Percentiles rank a stretch among this genome's conserved stretches.
phyloP scores from a whole-genome alignment of 2,888 invertebrate genomes.

The Scaptomyza cyrtandrae region DNA sequence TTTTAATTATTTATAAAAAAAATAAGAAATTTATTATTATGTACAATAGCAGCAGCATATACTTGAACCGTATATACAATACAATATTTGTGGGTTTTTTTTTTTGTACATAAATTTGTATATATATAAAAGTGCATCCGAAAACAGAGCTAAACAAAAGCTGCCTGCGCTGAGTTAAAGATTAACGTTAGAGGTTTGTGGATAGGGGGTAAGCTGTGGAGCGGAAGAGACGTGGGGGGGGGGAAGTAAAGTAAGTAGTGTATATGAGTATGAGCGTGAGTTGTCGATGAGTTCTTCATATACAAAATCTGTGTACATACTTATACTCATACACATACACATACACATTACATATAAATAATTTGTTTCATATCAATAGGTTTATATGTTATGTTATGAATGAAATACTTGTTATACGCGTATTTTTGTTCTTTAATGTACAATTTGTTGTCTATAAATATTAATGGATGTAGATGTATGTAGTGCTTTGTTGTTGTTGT shows the following conservation, averaged over 20 bases:
- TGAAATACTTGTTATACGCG: constrained; percentile 52
- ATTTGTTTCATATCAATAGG: constrained; percentile 46
- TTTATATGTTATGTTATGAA: constrained; percentile 35
- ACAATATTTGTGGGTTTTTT: background rate
- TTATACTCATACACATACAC: constrained; percentile 46
- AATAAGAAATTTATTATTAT: constrained; percentile 22
- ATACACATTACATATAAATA: constrained; percentile 24
- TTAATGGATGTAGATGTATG: constrained; percentile 43
- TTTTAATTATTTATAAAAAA: constrained; percentile 39
- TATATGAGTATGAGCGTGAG: constrained; percentile 3
- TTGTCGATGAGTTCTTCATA: constrained; percentile 21
- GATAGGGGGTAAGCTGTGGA: background rate
- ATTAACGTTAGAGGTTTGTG: background rate
- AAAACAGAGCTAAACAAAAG: constrained; percentile 73
- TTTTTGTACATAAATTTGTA: background rate
- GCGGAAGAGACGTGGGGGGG: background rate
- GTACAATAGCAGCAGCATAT: constrained; percentile 42
- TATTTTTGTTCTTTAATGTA: constrained; percentile 58
- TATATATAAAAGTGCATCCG: constrained; percentile 67
- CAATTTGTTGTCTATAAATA: constrained; percentile 76
- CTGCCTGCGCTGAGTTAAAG: constrained; percentile 56
- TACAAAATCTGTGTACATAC: constrained; percentile 30
- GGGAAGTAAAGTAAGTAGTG: background rate
- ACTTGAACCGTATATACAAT: constrained; percentile 20
- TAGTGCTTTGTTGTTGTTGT: constrained; percentile 41